Base-by-base conservation (phyloP, 2,113 vertebrate genomes). In the Spizaetus ornatus region DNA sequence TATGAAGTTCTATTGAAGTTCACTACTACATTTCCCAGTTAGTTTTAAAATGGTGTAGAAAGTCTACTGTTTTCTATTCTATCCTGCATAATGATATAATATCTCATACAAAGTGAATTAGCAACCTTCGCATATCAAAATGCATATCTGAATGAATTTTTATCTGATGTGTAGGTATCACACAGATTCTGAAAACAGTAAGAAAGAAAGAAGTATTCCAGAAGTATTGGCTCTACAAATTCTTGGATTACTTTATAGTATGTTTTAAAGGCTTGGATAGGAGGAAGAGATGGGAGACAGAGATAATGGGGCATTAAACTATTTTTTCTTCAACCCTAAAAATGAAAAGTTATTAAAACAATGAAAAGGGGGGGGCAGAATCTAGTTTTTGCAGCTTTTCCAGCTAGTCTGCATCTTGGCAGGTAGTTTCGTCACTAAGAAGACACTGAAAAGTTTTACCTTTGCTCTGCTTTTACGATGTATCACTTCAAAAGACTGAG, bases 351-450 rank as follows among this genome's bases (percentile, higher is more conserved):
- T 85, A 45, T 48, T 71, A 1, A 56, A 82, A 79, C 85, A 66
- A 45, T 43, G 0, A 23, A 72, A 40, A 81, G 52, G 18, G 1
- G 2, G 1, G 3, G 2, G 50, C 25, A 27, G 50, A 52, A 47
- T 71, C 31, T 40, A 36, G 43, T 29, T 76, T 92, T 92, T 95
- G 48, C 36, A 77, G 84, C 62, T 95, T 82, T 97, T 95, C 53
- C 45, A 82, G 77, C 21, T 88, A 79, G 43, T 48, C 58, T 84
- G 17, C 43, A 32, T 65, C 53, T 86, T 82, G 45, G 48, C 66
- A 73, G 40, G 29, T 53, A 58, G 61, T 58, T 86, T 78, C 32
- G 47, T 78, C 43, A 67, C 25, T 53, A 70, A 63, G 40, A 73
- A 59, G 62, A 73, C 40, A n/a, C 10, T 48, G 42, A 42, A 86